Percentiles rank a stretch among this genome's conserved stretches.
Conservation (phyloP, 2,797 vertebrate species). For the Dermochelys coriacea region DNA sequence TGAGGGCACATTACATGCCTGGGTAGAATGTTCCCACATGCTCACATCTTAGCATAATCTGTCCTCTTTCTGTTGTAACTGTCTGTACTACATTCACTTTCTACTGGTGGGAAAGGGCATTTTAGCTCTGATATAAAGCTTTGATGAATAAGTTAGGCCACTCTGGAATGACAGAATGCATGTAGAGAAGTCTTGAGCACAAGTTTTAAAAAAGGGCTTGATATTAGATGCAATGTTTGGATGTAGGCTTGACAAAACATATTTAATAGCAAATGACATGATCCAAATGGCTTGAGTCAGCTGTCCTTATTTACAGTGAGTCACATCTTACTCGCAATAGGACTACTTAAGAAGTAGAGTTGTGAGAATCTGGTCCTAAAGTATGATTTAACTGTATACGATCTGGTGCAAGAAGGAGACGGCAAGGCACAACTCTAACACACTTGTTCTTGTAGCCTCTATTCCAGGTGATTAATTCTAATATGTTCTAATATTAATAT, state of each 20-base stretch:
- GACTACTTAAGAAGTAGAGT: neutral
- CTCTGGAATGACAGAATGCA: neutral
- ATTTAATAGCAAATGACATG: neutral
- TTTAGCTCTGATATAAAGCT: neutral
- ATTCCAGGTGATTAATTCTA: neutral
- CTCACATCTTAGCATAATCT: neutral
- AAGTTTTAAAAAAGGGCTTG: neutral
- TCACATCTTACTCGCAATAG: neutral
- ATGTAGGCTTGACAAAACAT: neutral
- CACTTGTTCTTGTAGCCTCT: neutral
- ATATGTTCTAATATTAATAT: neutral
- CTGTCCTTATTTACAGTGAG: neutral
- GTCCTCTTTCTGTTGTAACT: neutral
- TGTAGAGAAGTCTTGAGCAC: neutral
- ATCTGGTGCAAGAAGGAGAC: neutral
- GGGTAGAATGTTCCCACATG: neutral
- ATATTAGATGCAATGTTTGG: neutral
- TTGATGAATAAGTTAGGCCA: neutral
- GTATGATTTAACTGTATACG: neutral
- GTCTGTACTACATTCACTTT: neutral
- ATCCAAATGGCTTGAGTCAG: neutral
- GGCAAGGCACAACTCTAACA: neutral
- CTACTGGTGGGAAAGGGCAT: neutral
- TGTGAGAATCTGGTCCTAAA: neutral
- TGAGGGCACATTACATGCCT: neutral